Conservation (phyloP, 2,113 vertebrate genomes). For the Rhipidura dahli region DNA sequence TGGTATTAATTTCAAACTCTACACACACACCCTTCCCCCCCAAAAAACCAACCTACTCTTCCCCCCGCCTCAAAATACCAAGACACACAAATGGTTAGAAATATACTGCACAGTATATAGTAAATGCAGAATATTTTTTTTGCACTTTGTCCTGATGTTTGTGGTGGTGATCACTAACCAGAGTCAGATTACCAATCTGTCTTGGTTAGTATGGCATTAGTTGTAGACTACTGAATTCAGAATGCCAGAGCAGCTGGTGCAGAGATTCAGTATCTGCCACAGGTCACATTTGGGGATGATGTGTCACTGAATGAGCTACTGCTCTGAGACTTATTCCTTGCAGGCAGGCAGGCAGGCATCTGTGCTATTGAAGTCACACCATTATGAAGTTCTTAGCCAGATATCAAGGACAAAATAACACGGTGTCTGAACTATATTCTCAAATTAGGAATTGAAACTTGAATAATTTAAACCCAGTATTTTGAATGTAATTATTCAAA, state of each 20-base stretch:
- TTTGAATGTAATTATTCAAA: background rate
- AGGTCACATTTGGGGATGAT: background rate
- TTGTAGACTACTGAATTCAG: background rate
- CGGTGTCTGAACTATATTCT: background rate
- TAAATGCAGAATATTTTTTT: background rate
- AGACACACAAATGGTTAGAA: background rate
- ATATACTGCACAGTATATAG: background rate
- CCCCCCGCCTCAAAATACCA: accelerated
- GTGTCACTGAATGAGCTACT: background rate
- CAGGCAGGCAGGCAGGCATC: background rate
- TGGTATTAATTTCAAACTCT: background rate
- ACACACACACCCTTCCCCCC: accelerated
- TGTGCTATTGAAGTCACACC: background rate
- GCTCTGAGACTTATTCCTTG: background rate
- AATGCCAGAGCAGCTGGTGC: background rate
- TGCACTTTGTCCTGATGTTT: background rate
- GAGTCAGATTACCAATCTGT: background rate
- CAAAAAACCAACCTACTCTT: no score
- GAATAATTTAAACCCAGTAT: background rate
- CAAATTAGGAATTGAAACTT: background rate
- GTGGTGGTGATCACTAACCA: background rate
- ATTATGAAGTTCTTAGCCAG: background rate
- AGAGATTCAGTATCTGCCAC: background rate
- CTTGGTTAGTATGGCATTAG: background rate
- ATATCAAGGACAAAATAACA: background rate